phyloP scores from a whole-genome alignment of 2,888 invertebrate species.

The Geotrupes spiniger region DNA sequence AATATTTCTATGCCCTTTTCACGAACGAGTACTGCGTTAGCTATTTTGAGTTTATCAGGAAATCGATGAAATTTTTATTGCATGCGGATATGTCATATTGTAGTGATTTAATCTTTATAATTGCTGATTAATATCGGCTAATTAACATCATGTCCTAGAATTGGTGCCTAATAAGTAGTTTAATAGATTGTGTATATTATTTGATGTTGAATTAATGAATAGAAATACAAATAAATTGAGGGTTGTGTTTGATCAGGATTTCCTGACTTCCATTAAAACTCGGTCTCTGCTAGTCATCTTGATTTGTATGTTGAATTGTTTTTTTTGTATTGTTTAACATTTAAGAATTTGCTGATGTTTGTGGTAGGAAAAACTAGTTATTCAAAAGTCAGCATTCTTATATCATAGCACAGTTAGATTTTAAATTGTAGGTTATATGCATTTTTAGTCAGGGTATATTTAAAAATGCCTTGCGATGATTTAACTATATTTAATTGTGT shows the following conservation, averaged over 20 bases:
- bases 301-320: slow-evolving; percentile 48
- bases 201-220: too few species aligned
- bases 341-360: slow-evolving; percentile 14
- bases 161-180: too few species aligned
- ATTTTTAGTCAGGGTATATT: slow-evolving; percentile 34
- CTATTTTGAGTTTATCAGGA: too few species aligned
- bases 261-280: slow-evolving; percentile 36
- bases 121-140: too few species aligned
- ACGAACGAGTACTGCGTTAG: too few species aligned
- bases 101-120: too few species aligned
- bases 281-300: slow-evolving; percentile 51
- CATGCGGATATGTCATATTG: too few species aligned
- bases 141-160: too few species aligned
- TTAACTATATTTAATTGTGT: slow-evolving; percentile 14
- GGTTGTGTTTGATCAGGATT: slow-evolving; percentile 33
- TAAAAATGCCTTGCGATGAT: slow-evolving; percentile 25
- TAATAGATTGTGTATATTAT: too few species aligned
- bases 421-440: slow-evolving; percentile 30
- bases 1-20: too few species aligned
- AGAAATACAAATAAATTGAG: neutral
- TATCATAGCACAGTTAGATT: slow-evolving; percentile 33
- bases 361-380: slow-evolving; percentile 11
- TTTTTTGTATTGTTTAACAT: slow-evolving; percentile 33
- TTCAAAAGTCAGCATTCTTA: slow-evolving; percentile 24
- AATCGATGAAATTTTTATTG: too few species aligned